These are phyloP conservation scores for Pelusios castaneus DNA, from an alignment of 2,113 vertebrate species.

Conservation along the genomic window DNA sequence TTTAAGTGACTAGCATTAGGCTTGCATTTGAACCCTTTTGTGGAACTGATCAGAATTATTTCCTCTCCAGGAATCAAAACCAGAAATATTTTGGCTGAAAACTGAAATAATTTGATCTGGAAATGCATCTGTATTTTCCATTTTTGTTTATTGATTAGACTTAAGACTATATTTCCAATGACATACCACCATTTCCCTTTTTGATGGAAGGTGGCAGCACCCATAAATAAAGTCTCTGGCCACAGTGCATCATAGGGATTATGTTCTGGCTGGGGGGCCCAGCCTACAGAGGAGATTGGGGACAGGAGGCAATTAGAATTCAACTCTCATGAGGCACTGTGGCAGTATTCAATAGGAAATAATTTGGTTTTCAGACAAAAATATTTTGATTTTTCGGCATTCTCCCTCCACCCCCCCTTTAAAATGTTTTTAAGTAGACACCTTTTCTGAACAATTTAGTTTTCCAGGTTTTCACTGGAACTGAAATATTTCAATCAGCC, in stretches of 20 bases:
- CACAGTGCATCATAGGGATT: background rate
- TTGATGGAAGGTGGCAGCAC: background rate
- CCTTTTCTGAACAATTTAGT: too few species aligned
- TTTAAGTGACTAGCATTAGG: background rate
- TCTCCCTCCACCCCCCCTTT: too few species aligned
- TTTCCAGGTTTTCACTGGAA: background rate
- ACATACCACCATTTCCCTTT: background rate
- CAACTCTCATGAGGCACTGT: background rate
- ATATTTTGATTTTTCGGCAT: background rate
- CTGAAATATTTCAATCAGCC: too few species aligned
- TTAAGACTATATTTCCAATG: rapidly evolving
- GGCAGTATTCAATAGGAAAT: background rate
- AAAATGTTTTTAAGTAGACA: too few species aligned
- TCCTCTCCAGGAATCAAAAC: background rate
- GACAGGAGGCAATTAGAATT: background rate
- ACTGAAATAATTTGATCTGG: background rate
- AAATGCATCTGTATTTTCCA: background rate
- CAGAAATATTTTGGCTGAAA: background rate
- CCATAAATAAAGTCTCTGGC: background rate
- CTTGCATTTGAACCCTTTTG: background rate
- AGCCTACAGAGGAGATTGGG: background rate
- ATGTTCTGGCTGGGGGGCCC: background rate
- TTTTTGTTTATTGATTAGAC: background rate
- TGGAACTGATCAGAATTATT: background rate
- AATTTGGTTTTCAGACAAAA: background rate